Evolutionary conservation across 2,797 vertebrate genomes (phyloP).

Genomic region (Epinephelus coioides): DNA sequence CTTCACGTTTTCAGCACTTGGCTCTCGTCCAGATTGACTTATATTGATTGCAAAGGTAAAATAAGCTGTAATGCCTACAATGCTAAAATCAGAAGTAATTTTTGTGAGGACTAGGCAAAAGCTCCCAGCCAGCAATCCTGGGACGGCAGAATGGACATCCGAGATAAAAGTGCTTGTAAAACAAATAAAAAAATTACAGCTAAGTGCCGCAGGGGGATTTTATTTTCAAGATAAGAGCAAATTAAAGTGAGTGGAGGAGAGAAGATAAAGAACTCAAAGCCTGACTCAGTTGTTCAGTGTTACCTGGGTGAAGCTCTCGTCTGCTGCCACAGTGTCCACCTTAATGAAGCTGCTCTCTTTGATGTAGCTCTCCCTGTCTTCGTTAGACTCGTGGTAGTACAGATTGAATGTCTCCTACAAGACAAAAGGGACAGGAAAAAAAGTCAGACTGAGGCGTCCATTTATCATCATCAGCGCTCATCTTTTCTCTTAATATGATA

Average conservation of each 20-base stretch:
- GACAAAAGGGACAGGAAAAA: slow-evolving; percentile 37
- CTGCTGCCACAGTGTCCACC: slow-evolving; percentile 98
- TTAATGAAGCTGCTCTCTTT: slow-evolving; percentile 97
- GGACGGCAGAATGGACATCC: slow-evolving; percentile 45
- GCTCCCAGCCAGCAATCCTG: slow-evolving; percentile 42
- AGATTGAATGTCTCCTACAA: slow-evolving; percentile 96
- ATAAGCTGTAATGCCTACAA: slow-evolving; percentile 41
- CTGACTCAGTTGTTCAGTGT: slow-evolving; percentile 59
- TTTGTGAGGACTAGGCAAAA: slow-evolving; percentile 47
- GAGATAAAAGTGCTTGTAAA: slow-evolving; percentile 67
- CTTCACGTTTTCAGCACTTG: slow-evolving; percentile 59
- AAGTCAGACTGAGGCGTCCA: slow-evolving; percentile 21
- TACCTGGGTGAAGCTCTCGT: slow-evolving; percentile 99
- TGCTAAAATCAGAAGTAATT: slow-evolving; percentile 40
- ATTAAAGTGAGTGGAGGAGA: slow-evolving; percentile 65
- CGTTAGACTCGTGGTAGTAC: slow-evolving; percentile 98
- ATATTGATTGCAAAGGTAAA: slow-evolving; percentile 60
- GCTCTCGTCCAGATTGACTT: slow-evolving; percentile 50
- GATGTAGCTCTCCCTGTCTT: slow-evolving; percentile 96
- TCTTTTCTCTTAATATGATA: slow-evolving; percentile 66
- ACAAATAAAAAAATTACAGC: slow-evolving; percentile 63
- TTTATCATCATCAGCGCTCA: slow-evolving; percentile 58
- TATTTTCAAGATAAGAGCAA: slow-evolving; percentile 63
- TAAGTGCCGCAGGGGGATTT: slow-evolving; percentile 48
- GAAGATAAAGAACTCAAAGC: slow-evolving; percentile 58